Conservation (phyloP, 2,888 invertebrate genomes). For the Chorisops tibialis region DNA sequence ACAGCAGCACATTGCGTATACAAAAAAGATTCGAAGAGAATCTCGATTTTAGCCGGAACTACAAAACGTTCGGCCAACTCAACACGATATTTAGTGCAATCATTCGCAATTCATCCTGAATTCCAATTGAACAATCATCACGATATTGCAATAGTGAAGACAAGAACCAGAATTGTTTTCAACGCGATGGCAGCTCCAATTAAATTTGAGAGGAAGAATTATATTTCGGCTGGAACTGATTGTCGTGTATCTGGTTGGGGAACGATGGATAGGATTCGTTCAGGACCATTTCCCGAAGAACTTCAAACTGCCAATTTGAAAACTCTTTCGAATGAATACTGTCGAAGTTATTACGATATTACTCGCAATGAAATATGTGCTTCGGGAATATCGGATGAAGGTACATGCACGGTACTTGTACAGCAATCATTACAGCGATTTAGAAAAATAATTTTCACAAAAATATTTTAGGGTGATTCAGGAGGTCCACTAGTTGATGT, state of each 20-base stretch:
- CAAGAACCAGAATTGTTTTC: constrained; percentile 43
- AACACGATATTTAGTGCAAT: constrained; percentile 42
- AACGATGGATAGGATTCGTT: constrained; percentile 45
- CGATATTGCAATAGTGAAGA: constrained; percentile 47
- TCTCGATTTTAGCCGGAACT: constrained; percentile 32
- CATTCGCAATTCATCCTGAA: constrained; percentile 45
- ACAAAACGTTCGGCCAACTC: constrained; percentile 35
- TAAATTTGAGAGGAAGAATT: constrained; percentile 42
- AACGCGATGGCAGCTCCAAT: constrained; percentile 50
- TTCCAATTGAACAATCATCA: constrained; percentile 36
- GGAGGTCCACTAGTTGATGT: constrained; percentile 25
- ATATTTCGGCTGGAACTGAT: constrained; percentile 40
- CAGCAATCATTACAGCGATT: too few species aligned
- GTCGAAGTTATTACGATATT: constrained; percentile 37
- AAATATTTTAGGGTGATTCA: constrained; percentile 23
- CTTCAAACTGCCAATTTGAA: constrained; percentile 45
- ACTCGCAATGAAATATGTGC: constrained; percentile 14
- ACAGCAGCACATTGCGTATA: constrained; percentile 27
- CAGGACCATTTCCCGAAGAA: constrained; percentile 39
- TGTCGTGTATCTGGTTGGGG: constrained; percentile 46
- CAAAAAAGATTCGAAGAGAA: background rate
- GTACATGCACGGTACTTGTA: constrained; percentile 20
- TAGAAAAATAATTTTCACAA: background rate
- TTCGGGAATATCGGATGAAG: constrained; percentile 6
- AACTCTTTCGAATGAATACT: constrained; percentile 41